Base-by-base conservation (phyloP, 2,113 vertebrate genomes). In the Callospermophilus lateralis region DNA sequence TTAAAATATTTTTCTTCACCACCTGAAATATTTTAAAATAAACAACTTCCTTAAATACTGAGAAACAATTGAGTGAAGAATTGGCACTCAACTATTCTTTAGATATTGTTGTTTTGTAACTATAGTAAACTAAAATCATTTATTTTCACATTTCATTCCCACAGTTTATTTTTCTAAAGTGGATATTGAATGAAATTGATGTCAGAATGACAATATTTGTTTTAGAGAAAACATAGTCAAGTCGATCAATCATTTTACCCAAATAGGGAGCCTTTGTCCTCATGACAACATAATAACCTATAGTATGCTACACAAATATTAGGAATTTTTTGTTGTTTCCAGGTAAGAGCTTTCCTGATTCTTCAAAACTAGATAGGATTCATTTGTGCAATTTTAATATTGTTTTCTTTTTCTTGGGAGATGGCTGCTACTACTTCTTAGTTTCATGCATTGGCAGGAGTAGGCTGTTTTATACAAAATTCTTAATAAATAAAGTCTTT, bases 371-470 rank as follows among this genome's bases (percentile, higher is more conserved):
- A 80, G 51, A 95, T 96, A 95, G 48, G 58, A 86, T 97, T 96
- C 95, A 95, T 92, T 68, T 96, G 53, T 92, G 67, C 26, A 96
- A 89, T 89, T 95, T 97, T 97, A 97, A 94, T 63, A 96, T 78
- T 96, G 20, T 95, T 90, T 94, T 96, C 53, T 95, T 92, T 96
- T 96, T 93, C 79, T 93, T 97, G 87, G 94, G 97, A 98, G 97
- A 97, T 98, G 97, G 93, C 77, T 97, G 7, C 20, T 58, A 7
- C 20, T 58, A 2, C 20, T 58, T 97, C 95, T 78, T 95, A 97
- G 87, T 97, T 96, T 93, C 51, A 83, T 84, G 30, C 48, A 95
- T 86, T 98, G 97, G 93, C 92, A 97, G 92, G 95, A 93, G 89
- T 97, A 93, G 10, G 55, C 55, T 93, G 76, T 95, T 96, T 97